Base-by-base conservation (phyloP, 2,888 invertebrate genomes). In the Drosophila falleni region DNA sequence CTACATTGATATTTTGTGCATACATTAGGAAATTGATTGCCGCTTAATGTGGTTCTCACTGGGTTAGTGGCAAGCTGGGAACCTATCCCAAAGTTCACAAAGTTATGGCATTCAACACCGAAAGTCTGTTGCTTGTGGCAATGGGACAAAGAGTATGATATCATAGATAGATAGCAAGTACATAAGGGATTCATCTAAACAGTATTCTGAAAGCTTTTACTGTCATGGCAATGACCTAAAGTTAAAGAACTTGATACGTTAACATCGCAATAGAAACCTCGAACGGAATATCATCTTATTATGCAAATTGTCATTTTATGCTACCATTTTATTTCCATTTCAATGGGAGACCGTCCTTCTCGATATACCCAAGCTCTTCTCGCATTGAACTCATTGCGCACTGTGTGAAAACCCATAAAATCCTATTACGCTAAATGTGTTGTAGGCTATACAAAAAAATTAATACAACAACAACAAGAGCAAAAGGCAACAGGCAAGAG, bases 251-350 rank as follows among this genome's bases (percentile, higher is more conserved):
- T 53, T 50, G 65, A 71, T 74, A 68, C 62, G 41, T 29, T 41
- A 65, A 63, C 56, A 73, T 42, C 60, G 54, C 44, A 79, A 59
- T 63, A 53, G 49, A 55, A 67, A 67, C 42, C 64, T 62, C 62
- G 39, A 78, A 71, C 47, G 71, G 66, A 73, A 87, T 80, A 84
- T 81, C 81, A 70, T 73, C 80, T 68, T 84, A 81, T 84, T 84
- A 87, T 87, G 84, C 80, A 84, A 87, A 84, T 84, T 84, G 84
- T 81, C 81, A 80, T 84, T 80, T 73, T 71, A 78, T 69, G 73
- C 71, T 73, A 78, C 75, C 59, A 67, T 69, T 41, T 69, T 78
- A 78, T 71, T 69, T 41, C 73, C 78, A 71, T 56, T 74, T 74
- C 68, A 66, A 73, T 69, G 71, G 58, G 47, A 10, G n/a, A 31